These are phyloP conservation scores for Geophilus truncorum DNA, from an alignment of 2,888 invertebrate genomes.

Conservation along the genomic window DNA sequence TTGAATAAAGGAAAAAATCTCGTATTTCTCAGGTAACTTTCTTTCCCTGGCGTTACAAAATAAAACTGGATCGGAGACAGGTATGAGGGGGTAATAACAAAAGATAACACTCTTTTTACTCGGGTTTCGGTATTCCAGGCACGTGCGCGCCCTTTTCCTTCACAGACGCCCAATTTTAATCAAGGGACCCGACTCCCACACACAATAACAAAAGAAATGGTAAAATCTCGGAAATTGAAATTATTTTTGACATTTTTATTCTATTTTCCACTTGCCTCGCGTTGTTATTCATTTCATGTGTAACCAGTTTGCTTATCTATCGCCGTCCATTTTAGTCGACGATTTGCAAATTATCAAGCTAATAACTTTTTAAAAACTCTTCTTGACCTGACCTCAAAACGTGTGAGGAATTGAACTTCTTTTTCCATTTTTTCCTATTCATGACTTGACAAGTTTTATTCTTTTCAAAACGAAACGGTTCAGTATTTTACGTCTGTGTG, in stretches of 20 bases:
- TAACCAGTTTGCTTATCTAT: slow-evolving; percentile 2
- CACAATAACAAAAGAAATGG: slow-evolving; percentile 1
- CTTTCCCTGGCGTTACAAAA: not conserved
- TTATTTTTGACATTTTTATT: not conserved
- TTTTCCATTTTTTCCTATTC: slow-evolving; percentile 22
- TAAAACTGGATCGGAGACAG: slow-evolving; percentile 2
- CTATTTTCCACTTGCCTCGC: not conserved
- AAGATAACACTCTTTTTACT: not conserved
- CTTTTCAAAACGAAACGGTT: slow-evolving; percentile 7
- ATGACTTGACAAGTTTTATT: slow-evolving; percentile 27
- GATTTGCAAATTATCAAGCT: slow-evolving; percentile 27
- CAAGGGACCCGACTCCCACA: not conserved
- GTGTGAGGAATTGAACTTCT: slow-evolving; percentile 21
- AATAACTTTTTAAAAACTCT: slow-evolving; percentile 27
- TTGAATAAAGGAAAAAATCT: not conserved
- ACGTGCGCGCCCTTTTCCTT: slow-evolving; percentile 4
- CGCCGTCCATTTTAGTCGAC: not conserved
- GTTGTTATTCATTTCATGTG: not conserved
- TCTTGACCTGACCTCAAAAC: slow-evolving; percentile 17
- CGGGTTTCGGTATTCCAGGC: not conserved
- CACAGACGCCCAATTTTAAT: slow-evolving; percentile 24
- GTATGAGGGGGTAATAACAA: slow-evolving; percentile 23
- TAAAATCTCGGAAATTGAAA: not conserved
- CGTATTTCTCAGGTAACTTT: not conserved
- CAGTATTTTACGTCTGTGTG: not conserved